phyloP scores from a whole-genome alignment of 2,797 vertebrate genomes.

The Sebastes nivosus region DNA sequence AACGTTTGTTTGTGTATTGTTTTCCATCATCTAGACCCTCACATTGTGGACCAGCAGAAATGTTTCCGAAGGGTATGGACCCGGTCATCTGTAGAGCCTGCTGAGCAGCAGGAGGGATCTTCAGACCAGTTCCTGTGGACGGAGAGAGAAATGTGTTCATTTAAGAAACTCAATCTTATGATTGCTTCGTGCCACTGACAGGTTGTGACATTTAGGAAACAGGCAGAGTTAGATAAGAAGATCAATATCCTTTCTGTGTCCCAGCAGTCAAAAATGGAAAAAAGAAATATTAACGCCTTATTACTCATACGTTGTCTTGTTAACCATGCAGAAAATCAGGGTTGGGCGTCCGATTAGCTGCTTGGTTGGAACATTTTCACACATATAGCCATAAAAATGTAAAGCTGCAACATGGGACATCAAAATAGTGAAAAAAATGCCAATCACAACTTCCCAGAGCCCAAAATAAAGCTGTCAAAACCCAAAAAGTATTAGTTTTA shows the following conservation, averaged over 20 bases:
- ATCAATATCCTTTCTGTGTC: background rate
- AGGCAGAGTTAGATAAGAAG: background rate
- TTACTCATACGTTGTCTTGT: background rate
- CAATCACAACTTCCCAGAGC: background rate
- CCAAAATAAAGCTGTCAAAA: background rate
- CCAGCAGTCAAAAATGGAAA: background rate
- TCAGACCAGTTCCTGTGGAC: constrained; percentile 91
- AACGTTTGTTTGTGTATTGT: no score
- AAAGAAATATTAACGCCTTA: background rate
- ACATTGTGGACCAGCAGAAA: constrained; percentile 82
- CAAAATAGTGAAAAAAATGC: no score
- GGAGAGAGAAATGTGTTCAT: background rate
- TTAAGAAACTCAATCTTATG: background rate
- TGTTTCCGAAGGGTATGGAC: constrained; percentile 92
- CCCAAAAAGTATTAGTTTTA: background rate
- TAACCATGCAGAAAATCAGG: background rate
- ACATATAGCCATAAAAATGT: background rate
- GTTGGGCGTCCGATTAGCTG: background rate
- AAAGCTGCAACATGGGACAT: no score
- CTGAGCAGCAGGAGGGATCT: constrained; percentile 97
- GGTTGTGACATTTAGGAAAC: background rate
- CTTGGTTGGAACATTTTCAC: background rate
- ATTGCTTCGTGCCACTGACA: background rate
- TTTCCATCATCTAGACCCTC: constrained; percentile 15
- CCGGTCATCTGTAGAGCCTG: constrained; percentile 98